Conservation (phyloP, 2,113 vertebrate species). For the Plecturocebus donacophilus region DNA sequence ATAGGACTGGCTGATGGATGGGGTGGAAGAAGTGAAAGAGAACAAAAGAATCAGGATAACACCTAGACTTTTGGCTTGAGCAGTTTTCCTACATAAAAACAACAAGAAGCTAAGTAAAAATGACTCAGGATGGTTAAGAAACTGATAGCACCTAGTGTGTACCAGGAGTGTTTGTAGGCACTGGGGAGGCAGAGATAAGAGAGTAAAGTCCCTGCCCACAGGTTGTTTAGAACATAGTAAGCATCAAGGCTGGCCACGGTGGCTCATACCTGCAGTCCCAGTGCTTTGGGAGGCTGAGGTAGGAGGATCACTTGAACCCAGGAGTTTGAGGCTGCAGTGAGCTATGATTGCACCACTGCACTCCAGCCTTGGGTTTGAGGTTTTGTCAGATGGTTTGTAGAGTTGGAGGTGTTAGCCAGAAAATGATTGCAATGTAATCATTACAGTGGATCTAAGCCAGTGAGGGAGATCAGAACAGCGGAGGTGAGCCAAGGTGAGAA, state of each 20-base stretch:
- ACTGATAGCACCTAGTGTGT: accelerated
- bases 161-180: neutral
- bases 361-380: neutral
- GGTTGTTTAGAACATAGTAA: neutral
- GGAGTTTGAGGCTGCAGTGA: too few relatives aligned
- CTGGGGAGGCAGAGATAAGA: neutral
- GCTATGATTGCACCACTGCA: too few relatives aligned
- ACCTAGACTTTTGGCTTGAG: neutral
- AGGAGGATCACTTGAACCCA: too few relatives aligned
- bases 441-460: neutral
- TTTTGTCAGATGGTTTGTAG: neutral
- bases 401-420: neutral
- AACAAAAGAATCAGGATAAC: neutral
- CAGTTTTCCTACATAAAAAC: neutral
- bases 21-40: neutral
- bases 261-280: too few relatives aligned
- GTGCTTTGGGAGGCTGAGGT: too few relatives aligned
- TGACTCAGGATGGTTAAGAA: neutral
- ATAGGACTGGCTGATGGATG: neutral
- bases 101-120: neutral
- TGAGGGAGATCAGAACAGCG: neutral
- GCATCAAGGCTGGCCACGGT: too few relatives aligned
- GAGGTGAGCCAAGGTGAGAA: neutral
- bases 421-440: neutral
- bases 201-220: neutral